phyloP scores from a whole-genome alignment of 2,888 invertebrate species.

The Xanthorhoe spadicearia region DNA sequence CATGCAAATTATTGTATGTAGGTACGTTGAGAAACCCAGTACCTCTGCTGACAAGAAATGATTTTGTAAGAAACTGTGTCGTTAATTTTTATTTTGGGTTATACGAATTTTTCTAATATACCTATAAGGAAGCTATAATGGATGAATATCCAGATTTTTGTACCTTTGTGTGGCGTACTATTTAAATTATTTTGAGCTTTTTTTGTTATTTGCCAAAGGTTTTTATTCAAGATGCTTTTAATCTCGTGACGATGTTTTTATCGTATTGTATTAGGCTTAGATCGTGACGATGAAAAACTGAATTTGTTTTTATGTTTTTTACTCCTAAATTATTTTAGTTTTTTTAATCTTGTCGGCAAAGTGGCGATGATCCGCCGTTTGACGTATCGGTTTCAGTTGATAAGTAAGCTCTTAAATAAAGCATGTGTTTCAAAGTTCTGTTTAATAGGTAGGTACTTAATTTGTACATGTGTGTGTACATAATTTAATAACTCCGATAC shows the following conservation, averaged over 20 bases:
- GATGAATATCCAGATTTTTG: conserved; percentile 9
- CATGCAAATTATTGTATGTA: conserved; percentile 20
- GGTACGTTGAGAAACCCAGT: not conserved
- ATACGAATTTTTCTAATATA: not conserved
- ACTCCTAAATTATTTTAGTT: conserved; percentile 32
- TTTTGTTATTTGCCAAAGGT: conserved; percentile 33
- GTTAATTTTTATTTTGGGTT: not conserved
- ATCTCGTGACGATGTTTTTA: conserved; percentile 25
- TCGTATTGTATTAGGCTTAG: conserved; percentile 24
- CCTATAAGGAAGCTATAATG: conserved; percentile 16
- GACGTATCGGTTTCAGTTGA: conserved; percentile 28
- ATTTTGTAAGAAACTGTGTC: conserved; percentile 2
- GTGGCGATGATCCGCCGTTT: conserved; percentile 20
- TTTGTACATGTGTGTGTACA: too few species aligned
- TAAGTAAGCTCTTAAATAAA: not conserved
- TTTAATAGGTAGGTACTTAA: too few species aligned
- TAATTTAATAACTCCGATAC: too few species aligned
- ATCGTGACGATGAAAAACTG: conserved; percentile 34
- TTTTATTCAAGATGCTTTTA: conserved; percentile 18
- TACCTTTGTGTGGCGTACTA: conserved; percentile 23
- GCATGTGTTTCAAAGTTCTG: not conserved
- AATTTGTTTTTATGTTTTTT: conserved; percentile 32
- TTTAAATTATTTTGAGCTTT: conserved; percentile 32
- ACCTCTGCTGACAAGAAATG: conserved; percentile 36
- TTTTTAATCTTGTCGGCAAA: conserved; percentile 35